A percentile compares a stretch with the other conserved stretches of the same genome.
Evolutionary conservation across 2,888 invertebrate species (phyloP).

Genomic region (Sarcophaga carnaria): DNA sequence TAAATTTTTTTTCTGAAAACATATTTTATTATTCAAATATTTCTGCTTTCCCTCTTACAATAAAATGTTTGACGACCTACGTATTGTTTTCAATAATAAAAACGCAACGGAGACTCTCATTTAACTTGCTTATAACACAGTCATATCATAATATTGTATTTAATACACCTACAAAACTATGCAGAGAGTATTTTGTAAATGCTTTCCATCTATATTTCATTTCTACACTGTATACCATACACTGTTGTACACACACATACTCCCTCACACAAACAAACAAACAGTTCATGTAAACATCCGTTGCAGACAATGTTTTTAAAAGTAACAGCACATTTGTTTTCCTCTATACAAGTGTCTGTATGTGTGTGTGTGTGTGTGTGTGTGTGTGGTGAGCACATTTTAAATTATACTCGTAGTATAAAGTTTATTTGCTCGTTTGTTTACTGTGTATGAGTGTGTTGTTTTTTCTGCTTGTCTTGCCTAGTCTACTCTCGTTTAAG

Average conservation of each 20-base stretch:
- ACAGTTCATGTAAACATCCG: conserved; percentile 66
- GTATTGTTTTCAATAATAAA: not conserved
- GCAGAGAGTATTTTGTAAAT: conserved; percentile 9
- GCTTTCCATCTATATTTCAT: not conserved
- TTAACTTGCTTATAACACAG: conserved; percentile 42
- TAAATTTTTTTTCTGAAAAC: no score
- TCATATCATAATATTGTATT: conserved; percentile 36
- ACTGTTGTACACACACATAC: not conserved
- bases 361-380: not conserved
- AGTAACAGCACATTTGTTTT: not conserved
- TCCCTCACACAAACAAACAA: not conserved
- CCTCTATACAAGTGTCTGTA: not conserved
- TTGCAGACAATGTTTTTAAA: conserved; percentile 63
- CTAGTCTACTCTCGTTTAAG: not conserved
- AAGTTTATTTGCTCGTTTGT: conserved; percentile 54
- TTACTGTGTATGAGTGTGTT: conserved; percentile 38
- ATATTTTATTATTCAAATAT: no score
- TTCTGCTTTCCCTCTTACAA: no score
- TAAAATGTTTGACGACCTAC: no score
- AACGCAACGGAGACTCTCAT: not conserved
- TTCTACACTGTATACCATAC: not conserved
- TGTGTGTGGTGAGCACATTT: not conserved
- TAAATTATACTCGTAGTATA: conserved; percentile 27
- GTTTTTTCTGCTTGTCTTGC: conserved; percentile 19
- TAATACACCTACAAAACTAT: conserved; percentile 51